Base-by-base conservation (phyloP, 37 sponge, comb jelly and placozoan genomes). In the Halichondria panicea region DNA sequence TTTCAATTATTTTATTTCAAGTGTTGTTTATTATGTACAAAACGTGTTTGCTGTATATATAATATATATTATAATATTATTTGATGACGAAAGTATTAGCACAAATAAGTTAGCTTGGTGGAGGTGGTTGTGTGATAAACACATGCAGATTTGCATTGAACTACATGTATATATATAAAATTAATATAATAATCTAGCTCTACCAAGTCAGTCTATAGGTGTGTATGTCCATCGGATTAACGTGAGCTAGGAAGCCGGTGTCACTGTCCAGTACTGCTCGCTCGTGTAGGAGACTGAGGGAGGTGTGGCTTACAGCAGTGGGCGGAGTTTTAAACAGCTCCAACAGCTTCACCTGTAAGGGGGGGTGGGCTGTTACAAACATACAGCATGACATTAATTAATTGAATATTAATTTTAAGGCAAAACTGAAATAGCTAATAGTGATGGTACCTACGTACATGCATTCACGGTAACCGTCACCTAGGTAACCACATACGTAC, bases 201-300 rank as follows among this genome's bases (percentile, higher is more conserved):
- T 57, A 74, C 89, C 83, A 88, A 42, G 73, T 54, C 25, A 92
- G 55, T 52, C 58, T 55, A 53, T 81, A 75, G n/a, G 91, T 67
- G 11, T 74, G 48, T 9, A 87, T 75, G 32, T 90, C 86, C 88
- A 86, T 90, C 9, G 77, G 73, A 35, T 58, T 62, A 0, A 89
- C 24, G 28, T 77, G 74, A 41, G 68, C 39, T 9, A 61, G n/a
- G 32, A 60, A 28, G 21, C 38, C 31, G 0, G 57, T 22, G 0
- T 22, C 28, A 4, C 22, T 21, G 0, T 33, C 21, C 37, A 84
- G 41, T 64, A 35, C 12, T 0, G 44, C 41, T 15, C 27, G 32
- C 41, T 79, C 70, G 18, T 67, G 65, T 1, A 79, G 43, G 21
- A 86, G 48, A 8, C 81, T 52, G 33, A 86, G 44, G 53, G 81